Evolutionary conservation across 2,797 vertebrate species (phyloP), one percentile per base, ranked within the genome.

Genomic region (Lutjanus argentimaculatus): DNA sequence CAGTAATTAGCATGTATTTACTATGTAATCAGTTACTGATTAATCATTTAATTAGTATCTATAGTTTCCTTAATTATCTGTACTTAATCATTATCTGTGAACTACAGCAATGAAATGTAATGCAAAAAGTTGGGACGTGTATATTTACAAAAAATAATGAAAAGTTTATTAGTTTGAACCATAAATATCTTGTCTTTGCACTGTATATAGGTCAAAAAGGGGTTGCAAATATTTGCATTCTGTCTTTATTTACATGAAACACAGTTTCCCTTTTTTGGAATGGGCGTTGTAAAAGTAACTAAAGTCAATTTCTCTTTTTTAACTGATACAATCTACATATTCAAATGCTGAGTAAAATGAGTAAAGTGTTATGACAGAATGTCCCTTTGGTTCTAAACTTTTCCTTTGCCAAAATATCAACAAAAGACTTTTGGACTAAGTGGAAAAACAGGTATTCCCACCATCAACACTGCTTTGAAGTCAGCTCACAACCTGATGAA

Each of bases 401-500:
- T 53, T 46, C 10, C 17, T 67, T 63, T 69, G 67, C 69, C 40
- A 51, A 43, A 69, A 57, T n/a, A 42, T 22, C 22, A 72, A 51
- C 2, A 67, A 19, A 52, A 49, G 6, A 30, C 51, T 15, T 53
- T 7, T 43, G 9, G 45, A 62, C 56, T 53, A 66, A 48, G 4
- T 48, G 66, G 57, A 56, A 4, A 77, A 61, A 85, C 42, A 67
- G 14, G 58, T 63, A 75, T 63, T 72, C 40, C 57, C 25, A 62
- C 67, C 57, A 52, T 72, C 65, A 70, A 75, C 22, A 17, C 30
- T 46, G 49, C 82, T 91, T 90, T 86, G 80, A 92, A 89, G 79
- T 92, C 72, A 16, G 64, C 63, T 85, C 87, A 75, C 82, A 81
- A 85, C 76, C 81, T 75, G 68, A 85, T 85, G 72, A 89, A 84